Percentiles rank a stretch among this genome's conserved stretches.
These are phyloP conservation scores for Acrocephalus kingi DNA, from an alignment of 2,113 vertebrate species.

Conservation along the genomic window DNA sequence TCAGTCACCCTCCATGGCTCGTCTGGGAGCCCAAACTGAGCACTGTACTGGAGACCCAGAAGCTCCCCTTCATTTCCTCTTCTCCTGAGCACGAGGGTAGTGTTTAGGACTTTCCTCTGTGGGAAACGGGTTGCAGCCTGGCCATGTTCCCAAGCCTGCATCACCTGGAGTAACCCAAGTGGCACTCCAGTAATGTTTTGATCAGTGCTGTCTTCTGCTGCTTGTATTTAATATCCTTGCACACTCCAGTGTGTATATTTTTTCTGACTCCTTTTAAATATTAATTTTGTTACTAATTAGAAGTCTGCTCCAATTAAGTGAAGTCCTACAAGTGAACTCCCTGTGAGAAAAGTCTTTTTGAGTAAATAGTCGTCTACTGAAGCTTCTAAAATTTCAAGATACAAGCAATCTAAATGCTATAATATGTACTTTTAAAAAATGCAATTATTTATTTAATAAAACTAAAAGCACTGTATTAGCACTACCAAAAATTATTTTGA, in stretches of 20 bases:
- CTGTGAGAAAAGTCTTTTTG: not conserved
- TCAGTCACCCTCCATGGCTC: not conserved
- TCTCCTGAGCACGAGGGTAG: not conserved
- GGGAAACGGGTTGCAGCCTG: not conserved
- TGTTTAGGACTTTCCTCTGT: not conserved
- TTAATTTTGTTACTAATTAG: not conserved
- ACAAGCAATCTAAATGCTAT: not conserved
- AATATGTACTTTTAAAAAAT: not conserved
- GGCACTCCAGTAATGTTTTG: not conserved
- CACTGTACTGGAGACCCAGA: not conserved
- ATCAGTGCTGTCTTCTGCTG: not conserved
- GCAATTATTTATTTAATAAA: not conserved
- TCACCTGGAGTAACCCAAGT: not conserved
- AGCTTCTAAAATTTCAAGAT: not conserved
- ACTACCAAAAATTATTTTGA: not conserved
- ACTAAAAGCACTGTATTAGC: not conserved
- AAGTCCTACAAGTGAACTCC: not conserved
- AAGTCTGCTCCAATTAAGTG: not conserved
- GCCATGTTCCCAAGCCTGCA: rapidly evolving
- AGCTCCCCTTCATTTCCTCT: not conserved
- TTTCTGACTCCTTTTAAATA: not conserved
- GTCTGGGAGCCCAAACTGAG: rapidly evolving
- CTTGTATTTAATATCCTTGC: not conserved
- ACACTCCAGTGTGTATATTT: not conserved
- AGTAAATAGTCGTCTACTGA: not conserved